Evolutionary conservation across 2,113 vertebrate species (phyloP).

Genomic region (Hippolais icterina): DNA sequence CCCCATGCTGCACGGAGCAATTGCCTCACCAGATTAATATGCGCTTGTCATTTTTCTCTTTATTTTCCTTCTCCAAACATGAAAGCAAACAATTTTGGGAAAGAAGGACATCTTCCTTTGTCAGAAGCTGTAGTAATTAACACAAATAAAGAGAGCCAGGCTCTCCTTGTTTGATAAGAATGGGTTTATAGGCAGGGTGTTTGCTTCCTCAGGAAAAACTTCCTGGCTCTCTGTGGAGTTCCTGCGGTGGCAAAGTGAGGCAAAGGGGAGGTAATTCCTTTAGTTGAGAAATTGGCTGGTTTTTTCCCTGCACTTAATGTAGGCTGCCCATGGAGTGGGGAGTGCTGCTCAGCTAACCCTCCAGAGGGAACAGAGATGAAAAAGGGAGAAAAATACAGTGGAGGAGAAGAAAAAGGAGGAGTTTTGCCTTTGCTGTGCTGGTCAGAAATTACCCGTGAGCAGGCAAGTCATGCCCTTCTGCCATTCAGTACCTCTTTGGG

Average conservation of each 20-base stretch:
- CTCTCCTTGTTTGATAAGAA: neutral
- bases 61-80: neutral
- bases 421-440: neutral
- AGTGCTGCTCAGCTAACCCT: neutral
- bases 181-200: neutral
- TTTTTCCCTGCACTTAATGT: neutral
- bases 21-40: neutral
- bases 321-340: neutral
- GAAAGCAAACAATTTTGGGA: neutral
- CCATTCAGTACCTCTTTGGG: neutral
- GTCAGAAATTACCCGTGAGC: neutral
- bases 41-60: neutral
- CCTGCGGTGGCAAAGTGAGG: neutral
- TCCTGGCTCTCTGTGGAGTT: neutral
- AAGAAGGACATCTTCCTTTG: neutral
- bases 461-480: neutral
- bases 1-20: neutral
- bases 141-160: neutral
- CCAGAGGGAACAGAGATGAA: neutral
- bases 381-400: neutral
- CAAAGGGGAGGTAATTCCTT: neutral
- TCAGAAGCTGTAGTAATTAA: constrained; percentile 34
- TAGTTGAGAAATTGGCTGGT: neutral
- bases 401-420: neutral
- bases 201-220: neutral